These are phyloP conservation scores for Standfussiana lucernea DNA, from an alignment of 2,888 invertebrate genomes.

Conservation along the genomic window DNA sequence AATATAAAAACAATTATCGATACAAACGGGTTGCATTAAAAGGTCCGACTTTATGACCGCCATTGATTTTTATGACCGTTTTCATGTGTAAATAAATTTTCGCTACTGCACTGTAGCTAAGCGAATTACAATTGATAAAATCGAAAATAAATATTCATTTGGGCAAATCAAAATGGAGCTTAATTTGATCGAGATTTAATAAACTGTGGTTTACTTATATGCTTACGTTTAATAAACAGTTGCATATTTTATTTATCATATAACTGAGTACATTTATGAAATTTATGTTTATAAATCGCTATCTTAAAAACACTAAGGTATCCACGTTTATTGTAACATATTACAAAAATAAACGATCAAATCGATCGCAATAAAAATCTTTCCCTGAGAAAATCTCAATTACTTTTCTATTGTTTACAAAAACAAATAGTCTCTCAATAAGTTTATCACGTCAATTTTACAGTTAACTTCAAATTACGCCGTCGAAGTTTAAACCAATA, in stretches of 20 bases:
- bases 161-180: constrained; percentile 35
- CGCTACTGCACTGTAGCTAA: constrained; percentile 67
- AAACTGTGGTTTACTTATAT: neutral
- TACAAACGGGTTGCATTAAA: constrained; percentile 64
- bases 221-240: neutral
- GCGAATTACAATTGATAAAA: constrained; percentile 60
- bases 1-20: constrained; percentile 66
- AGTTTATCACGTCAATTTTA: constrained; percentile 69
- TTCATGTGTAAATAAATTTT: constrained; percentile 70
- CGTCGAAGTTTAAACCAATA: constrained; percentile 77
- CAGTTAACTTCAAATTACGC: constrained; percentile 77
- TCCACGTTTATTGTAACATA: neutral
- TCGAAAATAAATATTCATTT: constrained; percentile 53
- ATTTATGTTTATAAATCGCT: neutral
- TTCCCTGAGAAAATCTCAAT: constrained; percentile 25
- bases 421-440: constrained; percentile 54
- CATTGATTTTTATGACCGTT: constrained; percentile 72
- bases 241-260: neutral
- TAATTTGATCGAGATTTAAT: constrained; percentile 30
- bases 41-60: constrained; percentile 67
- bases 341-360: neutral
- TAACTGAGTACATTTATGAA: neutral
- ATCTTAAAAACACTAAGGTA: neutral
- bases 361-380: constrained; percentile 15
- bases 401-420: constrained; percentile 41